Conservation (phyloP, 92 coral and sea anemone species). For the Actinernus sp. region DNA sequence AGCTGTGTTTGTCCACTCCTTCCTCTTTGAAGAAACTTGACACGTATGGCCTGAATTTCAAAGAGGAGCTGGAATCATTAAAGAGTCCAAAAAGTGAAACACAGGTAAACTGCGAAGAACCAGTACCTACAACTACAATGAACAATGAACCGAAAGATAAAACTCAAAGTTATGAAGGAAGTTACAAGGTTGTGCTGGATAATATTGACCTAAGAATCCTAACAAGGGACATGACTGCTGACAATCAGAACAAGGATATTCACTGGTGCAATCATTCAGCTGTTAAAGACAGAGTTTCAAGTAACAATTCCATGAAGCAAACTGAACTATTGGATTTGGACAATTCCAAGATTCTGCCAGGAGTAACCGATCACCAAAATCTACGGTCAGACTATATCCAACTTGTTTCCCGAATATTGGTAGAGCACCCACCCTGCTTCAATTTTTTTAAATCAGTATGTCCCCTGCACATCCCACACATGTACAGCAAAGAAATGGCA, state of each 20-base stretch:
- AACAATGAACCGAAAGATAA: no score
- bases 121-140: no score
- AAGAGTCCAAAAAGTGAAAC: no score
- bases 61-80: slow-evolving; percentile 11
- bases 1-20: slow-evolving; percentile 9
- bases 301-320: slow-evolving; percentile 24
- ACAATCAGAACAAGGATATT: slow-evolving; percentile 57
- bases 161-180: not conserved
- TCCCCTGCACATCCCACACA: slow-evolving; percentile 30
- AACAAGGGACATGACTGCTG: slow-evolving; percentile 37
- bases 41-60: slow-evolving; percentile 11
- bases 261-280: slow-evolving; percentile 58
- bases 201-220: slow-evolving; percentile 32
- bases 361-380: slow-evolving; percentile 29
- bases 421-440: slow-evolving; percentile 51
- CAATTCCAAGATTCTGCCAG: slow-evolving; percentile 56
- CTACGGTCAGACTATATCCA: slow-evolving; percentile 30
- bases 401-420: slow-evolving; percentile 42
- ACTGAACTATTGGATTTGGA: slow-evolving; percentile 41
- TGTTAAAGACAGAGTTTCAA: slow-evolving; percentile 49
- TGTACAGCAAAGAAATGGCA: slow-evolving; percentile 39
- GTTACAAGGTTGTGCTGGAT: slow-evolving; percentile 27
- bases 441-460: slow-evolving; percentile 5
- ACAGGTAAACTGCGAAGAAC: no score
- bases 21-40: slow-evolving; percentile 21